Base-by-base conservation (phyloP, 1,140 invertebrate genomes). In the Pristionchus pacificus region DNA sequence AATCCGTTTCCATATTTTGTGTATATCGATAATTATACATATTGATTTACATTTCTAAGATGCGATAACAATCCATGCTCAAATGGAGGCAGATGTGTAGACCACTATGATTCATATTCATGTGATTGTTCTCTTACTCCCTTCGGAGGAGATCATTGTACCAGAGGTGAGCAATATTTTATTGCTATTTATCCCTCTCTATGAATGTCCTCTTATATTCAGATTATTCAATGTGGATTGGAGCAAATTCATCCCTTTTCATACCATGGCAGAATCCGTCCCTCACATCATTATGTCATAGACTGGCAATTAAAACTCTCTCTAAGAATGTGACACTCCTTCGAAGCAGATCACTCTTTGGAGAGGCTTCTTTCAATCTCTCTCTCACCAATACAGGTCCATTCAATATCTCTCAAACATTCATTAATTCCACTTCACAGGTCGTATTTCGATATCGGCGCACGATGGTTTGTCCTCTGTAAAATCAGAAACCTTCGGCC, bases 261-360 rank as follows among this genome's bases (percentile, higher is more conserved):
- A 82, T 82, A 63, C 79, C 80, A 25, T 82, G 80, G 80, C 82
- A 79, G 65, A 81, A 82, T 74, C 80, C 80, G 25, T 71, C 76
- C 32, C 82, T 84, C 66, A 70, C 77, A 28, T 25, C 80, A 31
- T 83, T 74, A 59, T 82, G 80, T 70, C 83, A 82, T 60, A 74
- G 80, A 28, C 80, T 82, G 27, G 81, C 72, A 58, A 65, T 82
- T 15, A 74, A 84, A 32, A 84, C 80, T 25, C n/a, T 30, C 19
- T 65, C 65, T 2, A 65, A 19, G 1, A 75, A 72, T 28, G 68
- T 82, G 0, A 68, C 78, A 10, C 63, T 81, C 15, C 58, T 82
- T 2, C 66, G 73, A 62, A 74, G 80, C 1, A 70, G 72, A 30
- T 82, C 80, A 1, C 65, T 84, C 13, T 82, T 82, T 59, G 82